Base-by-base conservation (phyloP, 2,888 invertebrate genomes). In the Acrobasis repandana region DNA sequence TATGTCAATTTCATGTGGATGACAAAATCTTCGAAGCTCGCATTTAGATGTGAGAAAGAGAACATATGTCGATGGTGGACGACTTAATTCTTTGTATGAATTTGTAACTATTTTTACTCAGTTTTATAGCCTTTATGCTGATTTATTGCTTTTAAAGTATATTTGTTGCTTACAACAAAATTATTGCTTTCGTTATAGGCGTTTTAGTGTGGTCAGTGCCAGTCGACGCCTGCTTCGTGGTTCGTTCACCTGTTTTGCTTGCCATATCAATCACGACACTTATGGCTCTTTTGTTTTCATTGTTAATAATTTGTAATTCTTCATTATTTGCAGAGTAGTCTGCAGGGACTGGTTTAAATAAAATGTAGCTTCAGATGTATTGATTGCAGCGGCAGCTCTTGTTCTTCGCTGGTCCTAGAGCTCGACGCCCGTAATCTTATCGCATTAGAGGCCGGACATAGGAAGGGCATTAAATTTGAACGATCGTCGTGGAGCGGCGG, bases 401-500 rank as follows among this genome's bases (percentile, higher is more conserved):
- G 63, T 66, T 64, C 57, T 58, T 63, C 65, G 63, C 60, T 68
- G 61, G 67, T 68, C 71, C 76, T 69, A 75, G 74, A 70, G 70
- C 76, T 72, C 76, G 76, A 70, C 71, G 78, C 73, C 77, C 76
- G 82, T 88, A 89, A 89, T 90, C 90, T 90, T 88, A 90, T 90
- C 90, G 84, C 82, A 82, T 85, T 85, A 82, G 85, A 86, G 87
- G 80, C 90, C 91, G 90, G 90, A 91, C 90, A 91, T 90, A 90
- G 90, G 90, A 91, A 91, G 90, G 90, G 88, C 88, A 90, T 90
- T 89, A 89, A 86, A 86, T 90, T 90, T 88, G 89, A 88, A 88
- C 87, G 88, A 86, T 88, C 85, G 85, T 83, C 83, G 86, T 83
- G 83, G 78, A 81, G 82, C 84, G 82, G 80, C 82, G 78, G 83